A percentile compares a stretch with the other conserved stretches of the same genome.
These are phyloP conservation scores for Megamerina dolium DNA, from an alignment of 2,888 invertebrate genomes.

Conservation along the genomic window DNA sequence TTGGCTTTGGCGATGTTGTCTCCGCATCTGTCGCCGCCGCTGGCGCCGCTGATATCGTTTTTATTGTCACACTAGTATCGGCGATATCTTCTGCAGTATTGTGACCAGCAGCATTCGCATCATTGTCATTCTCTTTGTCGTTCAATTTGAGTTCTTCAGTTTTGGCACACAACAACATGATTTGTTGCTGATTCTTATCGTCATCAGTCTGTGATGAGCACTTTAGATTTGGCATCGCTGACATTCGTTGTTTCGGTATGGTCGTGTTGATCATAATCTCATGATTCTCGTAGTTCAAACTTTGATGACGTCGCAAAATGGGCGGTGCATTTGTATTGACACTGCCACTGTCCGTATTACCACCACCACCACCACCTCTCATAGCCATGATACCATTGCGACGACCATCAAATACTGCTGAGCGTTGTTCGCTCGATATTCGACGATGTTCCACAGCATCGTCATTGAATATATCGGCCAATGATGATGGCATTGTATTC, in stretches of 20 bases:
- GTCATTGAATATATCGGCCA: conserved; percentile 29
- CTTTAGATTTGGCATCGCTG: conserved; percentile 27
- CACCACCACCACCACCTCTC: conserved; percentile 18
- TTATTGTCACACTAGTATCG: conserved; percentile 8
- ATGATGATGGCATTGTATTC: conserved; percentile 24
- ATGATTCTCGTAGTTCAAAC: conserved; percentile 47
- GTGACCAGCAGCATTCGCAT: conserved; percentile 5
- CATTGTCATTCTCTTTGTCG: conserved; percentile 11
- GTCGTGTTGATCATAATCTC: conserved; percentile 39
- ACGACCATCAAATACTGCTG: conserved; percentile 43
- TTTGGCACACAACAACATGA: conserved; percentile 37
- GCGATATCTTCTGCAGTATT: conserved; percentile 9
- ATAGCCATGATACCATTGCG: conserved; percentile 47
- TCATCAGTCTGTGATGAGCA: conserved; percentile 35
- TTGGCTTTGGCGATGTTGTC: conserved; percentile 42
- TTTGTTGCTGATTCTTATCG: conserved; percentile 28
- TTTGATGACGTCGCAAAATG: conserved; percentile 39
- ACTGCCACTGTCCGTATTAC: not conserved
- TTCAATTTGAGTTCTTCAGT: conserved; percentile 37
- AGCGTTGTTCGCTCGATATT: conserved; percentile 42
- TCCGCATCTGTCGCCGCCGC: not conserved
- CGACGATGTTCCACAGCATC: conserved; percentile 42
- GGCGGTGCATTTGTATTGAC: conserved; percentile 11
- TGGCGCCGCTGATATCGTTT: conserved; percentile 9
- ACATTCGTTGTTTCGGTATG: conserved; percentile 25